These are phyloP conservation scores for Protobothrops flavoviridis DNA, from an alignment of 2,113 vertebrate genomes.

Conservation along the genomic window DNA sequence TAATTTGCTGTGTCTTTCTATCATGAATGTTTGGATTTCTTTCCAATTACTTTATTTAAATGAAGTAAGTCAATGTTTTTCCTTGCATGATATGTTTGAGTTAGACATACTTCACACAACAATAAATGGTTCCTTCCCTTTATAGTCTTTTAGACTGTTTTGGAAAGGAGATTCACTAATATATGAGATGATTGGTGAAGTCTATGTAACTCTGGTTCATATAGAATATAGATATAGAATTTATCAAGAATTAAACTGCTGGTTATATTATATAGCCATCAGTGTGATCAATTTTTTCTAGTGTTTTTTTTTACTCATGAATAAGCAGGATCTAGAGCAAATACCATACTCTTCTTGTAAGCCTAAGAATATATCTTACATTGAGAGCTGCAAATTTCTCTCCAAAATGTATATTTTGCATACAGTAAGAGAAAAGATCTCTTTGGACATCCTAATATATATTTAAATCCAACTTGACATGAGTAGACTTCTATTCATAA, in stretches of 20 bases:
- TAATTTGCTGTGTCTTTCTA: background rate
- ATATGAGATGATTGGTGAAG: background rate
- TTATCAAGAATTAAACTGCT: background rate
- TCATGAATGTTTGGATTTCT: constrained; percentile 8
- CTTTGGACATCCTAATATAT: background rate
- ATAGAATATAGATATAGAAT: background rate
- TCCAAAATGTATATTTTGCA: background rate
- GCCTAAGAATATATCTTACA: background rate
- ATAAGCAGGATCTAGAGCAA: background rate
- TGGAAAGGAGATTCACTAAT: background rate
- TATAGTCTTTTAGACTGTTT: background rate
- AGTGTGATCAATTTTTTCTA: background rate
- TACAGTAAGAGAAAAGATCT: background rate
- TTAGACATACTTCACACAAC: background rate
- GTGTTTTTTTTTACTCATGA: background rate
- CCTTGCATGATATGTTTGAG: background rate
- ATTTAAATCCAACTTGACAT: background rate
- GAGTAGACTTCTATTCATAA: background rate
- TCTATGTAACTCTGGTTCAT: background rate
- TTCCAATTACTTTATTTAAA: constrained; percentile 8
- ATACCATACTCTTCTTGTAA: background rate
- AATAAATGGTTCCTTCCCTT: background rate
- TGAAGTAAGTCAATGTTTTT: background rate
- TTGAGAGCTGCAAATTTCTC: background rate
- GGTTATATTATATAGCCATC: background rate